These are phyloP conservation scores for Etheostoma perlongum DNA, from an alignment of 2,797 vertebrate species.

Conservation along the genomic window DNA sequence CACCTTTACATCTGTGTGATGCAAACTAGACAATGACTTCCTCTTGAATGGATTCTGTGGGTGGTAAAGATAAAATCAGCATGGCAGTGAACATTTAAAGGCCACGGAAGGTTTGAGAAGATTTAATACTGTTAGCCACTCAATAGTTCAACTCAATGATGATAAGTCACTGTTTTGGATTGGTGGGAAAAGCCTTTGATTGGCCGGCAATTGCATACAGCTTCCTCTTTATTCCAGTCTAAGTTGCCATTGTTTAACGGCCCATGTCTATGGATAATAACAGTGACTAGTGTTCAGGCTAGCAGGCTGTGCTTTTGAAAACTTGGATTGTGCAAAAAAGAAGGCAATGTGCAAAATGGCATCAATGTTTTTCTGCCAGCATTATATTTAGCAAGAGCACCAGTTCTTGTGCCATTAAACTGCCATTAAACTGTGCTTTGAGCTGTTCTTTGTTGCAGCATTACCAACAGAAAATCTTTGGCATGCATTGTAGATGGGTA, in stretches of 20 bases:
- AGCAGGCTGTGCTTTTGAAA: not conserved
- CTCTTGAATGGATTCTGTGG: conserved; percentile 10
- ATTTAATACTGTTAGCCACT: conserved; percentile 26
- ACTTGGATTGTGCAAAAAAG: too few relatives aligned
- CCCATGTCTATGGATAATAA: not conserved
- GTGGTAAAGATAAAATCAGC: conserved; percentile 1
- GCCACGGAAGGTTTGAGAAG: conserved; percentile 7
- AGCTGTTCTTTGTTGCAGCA: not conserved
- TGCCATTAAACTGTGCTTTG: not conserved
- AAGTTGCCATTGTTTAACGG: too few relatives aligned
- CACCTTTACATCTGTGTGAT: conserved; percentile 6
- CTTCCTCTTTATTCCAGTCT: not conserved
- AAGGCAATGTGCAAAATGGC: too few relatives aligned
- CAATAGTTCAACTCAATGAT: conserved; percentile 31
- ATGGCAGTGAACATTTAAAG: conserved; percentile 10
- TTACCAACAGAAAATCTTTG: not conserved
- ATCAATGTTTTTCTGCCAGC: too few relatives aligned
- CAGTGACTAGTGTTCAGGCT: not conserved
- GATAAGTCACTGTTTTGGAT: conserved; percentile 36
- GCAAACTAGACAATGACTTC: not conserved
- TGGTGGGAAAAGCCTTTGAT: conserved; percentile 7
- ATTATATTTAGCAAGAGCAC: too few relatives aligned
- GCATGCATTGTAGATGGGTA: not conserved
- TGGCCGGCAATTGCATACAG: not conserved
- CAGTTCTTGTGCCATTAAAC: not conserved